Evolutionary conservation across 2,797 vertebrate genomes (phyloP), one percentile per base, ranked within the genome.

Genomic region (Parotocinclus haroldoi): DNA sequence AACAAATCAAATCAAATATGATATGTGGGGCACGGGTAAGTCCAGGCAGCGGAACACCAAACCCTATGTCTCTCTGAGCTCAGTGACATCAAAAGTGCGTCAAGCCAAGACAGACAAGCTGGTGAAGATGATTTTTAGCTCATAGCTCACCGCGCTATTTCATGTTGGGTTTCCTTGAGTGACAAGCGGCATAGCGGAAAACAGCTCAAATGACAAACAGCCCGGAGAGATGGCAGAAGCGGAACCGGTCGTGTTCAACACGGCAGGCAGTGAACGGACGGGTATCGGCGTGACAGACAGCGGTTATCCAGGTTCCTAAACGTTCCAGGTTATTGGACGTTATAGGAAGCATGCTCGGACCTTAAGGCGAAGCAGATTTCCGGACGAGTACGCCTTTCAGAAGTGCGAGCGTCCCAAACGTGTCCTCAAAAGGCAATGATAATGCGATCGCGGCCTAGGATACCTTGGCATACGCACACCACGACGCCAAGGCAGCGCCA

Each of bases 101-200:
- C 72, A 66, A 54, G 57, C 51, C 63, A 62, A 56, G 53, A 58
- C 40, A 60, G 14, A 9, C 27, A 18, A 66, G 45, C 58, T 49
- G 40, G 40, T 42, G 10, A 42, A 9, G 40, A 42, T 42, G 40
- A 42, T 7, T 42, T 42, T 11, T 42, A 42, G 9, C 8, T 11
- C 3, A 42, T 42, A 9, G 37, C 40, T 69, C 6, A 42, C 16
- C 68, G 63, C 56, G 12, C 11, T 63, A 73, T 78, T 78, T 75
- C 76, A 73, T 78, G 60, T 57, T 61, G 39, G n/a, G 45, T 69
- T 44, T 51, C 7, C 16, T 11, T 38, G 49, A 54, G 7, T 61
- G 48, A 65, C 50, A 72, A 51, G n/a, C n/a, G n/a, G n/a, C n/a
- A n/a, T 7, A 70, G 49, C 54, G 48, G 9, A 53, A 45, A n/a